Evolutionary conservation across 2,113 vertebrate species (phyloP).

Genomic region (Genyomyrus donnyi): DNA sequence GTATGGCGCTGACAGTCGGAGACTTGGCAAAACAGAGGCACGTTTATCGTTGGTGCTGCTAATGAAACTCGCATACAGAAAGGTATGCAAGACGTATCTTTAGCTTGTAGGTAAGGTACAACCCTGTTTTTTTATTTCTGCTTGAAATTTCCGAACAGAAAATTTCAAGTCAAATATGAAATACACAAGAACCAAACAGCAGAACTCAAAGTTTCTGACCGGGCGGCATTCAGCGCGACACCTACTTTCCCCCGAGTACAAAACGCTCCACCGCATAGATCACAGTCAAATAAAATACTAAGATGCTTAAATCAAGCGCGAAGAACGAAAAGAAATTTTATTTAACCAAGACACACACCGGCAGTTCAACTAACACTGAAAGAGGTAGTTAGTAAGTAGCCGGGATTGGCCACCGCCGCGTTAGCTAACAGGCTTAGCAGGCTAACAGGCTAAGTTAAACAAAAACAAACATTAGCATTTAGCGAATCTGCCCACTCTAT

Average conservation of each 20-base stretch:
- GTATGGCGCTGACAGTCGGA: not conserved
- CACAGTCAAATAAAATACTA: not conserved
- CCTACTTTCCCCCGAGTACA: not conserved
- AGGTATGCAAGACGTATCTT: not conserved
- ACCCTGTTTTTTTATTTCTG: not conserved
- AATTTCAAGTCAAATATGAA: not conserved
- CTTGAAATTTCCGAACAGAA: not conserved
- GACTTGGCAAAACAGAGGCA: not conserved
- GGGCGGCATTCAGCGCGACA: slow-evolving; percentile 7
- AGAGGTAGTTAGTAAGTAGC: not conserved
- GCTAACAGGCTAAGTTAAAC: not conserved
- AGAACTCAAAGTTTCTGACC: not conserved
- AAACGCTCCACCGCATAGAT: not conserved
- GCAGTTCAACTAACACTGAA: not conserved
- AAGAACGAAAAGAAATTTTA: not conserved
- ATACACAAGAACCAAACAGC: not conserved
- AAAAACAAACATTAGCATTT: not conserved
- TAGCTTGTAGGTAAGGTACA: not conserved
- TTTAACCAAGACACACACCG: not conserved
- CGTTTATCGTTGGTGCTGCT: not conserved
- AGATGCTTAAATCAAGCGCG: not conserved
- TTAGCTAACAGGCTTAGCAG: not conserved
- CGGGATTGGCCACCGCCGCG: not conserved
- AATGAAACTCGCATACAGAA: not conserved
- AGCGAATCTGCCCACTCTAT: not conserved